A percentile compares a stretch with the other conserved stretches of the same genome.
Evolutionary conservation across 2,888 invertebrate species (phyloP).

Genomic region (Sceliomorpha sp.): DNA sequence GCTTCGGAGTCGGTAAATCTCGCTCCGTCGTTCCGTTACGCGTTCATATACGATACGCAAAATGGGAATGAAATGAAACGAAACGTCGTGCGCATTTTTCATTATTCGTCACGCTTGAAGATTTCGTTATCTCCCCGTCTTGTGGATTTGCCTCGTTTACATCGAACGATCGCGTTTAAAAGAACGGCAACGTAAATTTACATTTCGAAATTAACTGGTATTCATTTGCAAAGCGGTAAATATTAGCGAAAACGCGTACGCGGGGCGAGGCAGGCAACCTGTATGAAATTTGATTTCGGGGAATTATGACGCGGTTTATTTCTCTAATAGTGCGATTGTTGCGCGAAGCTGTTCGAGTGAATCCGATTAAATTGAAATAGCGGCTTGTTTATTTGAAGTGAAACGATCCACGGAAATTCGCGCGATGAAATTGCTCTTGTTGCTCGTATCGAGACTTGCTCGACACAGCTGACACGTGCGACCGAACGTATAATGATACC

Average conservation of each 20-base stretch:
- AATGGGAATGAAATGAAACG: too few relatives aligned
- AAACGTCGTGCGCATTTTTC: too few relatives aligned
- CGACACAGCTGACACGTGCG: slow-evolving; percentile 27
- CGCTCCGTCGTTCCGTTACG: too few relatives aligned
- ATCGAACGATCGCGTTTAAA: too few relatives aligned
- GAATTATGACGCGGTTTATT: slow-evolving; percentile 39
- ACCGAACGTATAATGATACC: slow-evolving; percentile 22
- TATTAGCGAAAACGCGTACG: background rate
- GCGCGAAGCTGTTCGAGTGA: slow-evolving; percentile 45
- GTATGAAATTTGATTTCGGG: slow-evolving; percentile 43
- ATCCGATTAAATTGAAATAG: slow-evolving; percentile 55
- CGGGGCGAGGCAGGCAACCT: slow-evolving; percentile 49
- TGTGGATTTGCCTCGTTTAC: too few relatives aligned
- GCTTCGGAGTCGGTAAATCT: too few relatives aligned
- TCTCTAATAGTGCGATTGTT: slow-evolving; percentile 42
- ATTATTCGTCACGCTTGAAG: too few relatives aligned
- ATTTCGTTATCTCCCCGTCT: too few relatives aligned
- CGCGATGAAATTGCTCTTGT: slow-evolving; percentile 43
- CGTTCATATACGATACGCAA: too few relatives aligned
- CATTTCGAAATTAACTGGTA: too few relatives aligned
- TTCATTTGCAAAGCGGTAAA: too few relatives aligned
- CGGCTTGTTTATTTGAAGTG: slow-evolving; percentile 49
- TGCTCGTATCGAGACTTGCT: slow-evolving; percentile 27
- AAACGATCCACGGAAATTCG: slow-evolving; percentile 50
- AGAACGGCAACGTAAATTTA: too few relatives aligned